Evolutionary conservation across 1,140 invertebrate genomes (phyloP).

Genomic region (Polypedilum pembai): DNA sequence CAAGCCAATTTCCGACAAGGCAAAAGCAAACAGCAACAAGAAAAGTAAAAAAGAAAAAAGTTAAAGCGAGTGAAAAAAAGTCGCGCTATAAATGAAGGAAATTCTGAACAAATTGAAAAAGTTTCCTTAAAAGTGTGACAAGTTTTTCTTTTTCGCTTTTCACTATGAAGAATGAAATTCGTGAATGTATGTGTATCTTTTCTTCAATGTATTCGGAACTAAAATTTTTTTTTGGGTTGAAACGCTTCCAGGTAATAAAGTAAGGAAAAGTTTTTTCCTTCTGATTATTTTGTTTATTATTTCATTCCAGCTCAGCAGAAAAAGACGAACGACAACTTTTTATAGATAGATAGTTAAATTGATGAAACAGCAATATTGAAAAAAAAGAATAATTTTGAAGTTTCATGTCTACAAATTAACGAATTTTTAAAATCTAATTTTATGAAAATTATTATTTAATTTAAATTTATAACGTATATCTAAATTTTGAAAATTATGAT

Average conservation of each 20-base stretch:
- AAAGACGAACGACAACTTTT: not conserved
- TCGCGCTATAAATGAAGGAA: not conserved
- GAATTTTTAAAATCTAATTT: too few species aligned
- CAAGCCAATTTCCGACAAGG: not conserved
- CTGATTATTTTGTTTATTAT: conserved; percentile 8
- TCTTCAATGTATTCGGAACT: too few species aligned
- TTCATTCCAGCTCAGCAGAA: conserved; percentile 5
- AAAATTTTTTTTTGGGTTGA: not conserved
- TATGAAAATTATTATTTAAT: too few species aligned
- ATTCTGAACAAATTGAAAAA: conserved; percentile 1
- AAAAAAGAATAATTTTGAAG: too few species aligned
- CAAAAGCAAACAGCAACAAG: not conserved
- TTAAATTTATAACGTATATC: too few species aligned
- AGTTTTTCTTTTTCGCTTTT: conserved; percentile 1
- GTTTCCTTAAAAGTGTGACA: not conserved
- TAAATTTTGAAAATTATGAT: too few species aligned
- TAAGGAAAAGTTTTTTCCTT: not conserved
- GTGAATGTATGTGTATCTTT: too few species aligned
- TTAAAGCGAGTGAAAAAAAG: not conserved
- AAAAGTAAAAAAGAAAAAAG: not conserved
- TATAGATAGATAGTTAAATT: too few species aligned
- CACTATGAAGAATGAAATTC: too few species aligned
- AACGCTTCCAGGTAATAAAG: conserved; percentile 1
- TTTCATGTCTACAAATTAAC: too few species aligned
- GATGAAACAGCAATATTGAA: too few species aligned